These are phyloP conservation scores for Rhagium mordax DNA, from an alignment of 2,888 invertebrate genomes.

Conservation along the genomic window DNA sequence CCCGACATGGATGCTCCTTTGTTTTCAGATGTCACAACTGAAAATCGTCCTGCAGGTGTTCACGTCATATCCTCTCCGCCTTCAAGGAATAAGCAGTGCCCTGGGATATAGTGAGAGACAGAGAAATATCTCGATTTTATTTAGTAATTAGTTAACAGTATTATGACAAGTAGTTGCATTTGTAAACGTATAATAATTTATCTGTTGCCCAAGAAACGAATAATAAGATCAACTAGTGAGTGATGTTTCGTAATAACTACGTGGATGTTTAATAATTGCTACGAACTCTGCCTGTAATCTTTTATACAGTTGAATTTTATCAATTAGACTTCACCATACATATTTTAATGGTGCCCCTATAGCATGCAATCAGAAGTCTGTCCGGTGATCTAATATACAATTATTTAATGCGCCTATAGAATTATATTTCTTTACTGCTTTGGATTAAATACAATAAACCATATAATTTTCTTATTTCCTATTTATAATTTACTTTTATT, in stretches of 20 bases:
- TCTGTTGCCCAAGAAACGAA: constrained; percentile 51
- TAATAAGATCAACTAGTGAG: constrained; percentile 62
- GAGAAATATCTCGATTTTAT: too few relatives aligned
- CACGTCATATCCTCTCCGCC: too few relatives aligned
- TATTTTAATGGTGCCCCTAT: constrained; percentile 61
- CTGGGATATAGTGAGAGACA: too few relatives aligned
- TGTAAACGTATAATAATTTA: constrained; percentile 46
- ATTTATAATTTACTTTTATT: constrained; percentile 43
- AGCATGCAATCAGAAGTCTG: constrained; percentile 57
- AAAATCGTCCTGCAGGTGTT: too few relatives aligned
- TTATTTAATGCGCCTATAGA: constrained; percentile 55
- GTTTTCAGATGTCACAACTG: too few relatives aligned
- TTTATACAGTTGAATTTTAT: constrained; percentile 65
- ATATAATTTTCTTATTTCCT: constrained; percentile 50
- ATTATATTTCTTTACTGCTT: constrained; percentile 49
- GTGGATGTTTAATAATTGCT: constrained; percentile 62
- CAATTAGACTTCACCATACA: constrained; percentile 63
- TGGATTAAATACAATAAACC: constrained; percentile 47
- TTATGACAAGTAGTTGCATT: constrained; percentile 51
- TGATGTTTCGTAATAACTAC: constrained; percentile 64
- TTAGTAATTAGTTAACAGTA: constrained; percentile 17
- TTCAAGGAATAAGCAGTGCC: too few relatives aligned
- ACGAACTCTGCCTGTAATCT: constrained; percentile 60
- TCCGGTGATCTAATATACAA: constrained; percentile 54
- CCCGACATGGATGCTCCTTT: too few relatives aligned